Percentiles rank a stretch among this genome's conserved stretches.
Evolutionary conservation across 1,140 invertebrate genomes (phyloP).

Genomic region (Apis cerana): DNA sequence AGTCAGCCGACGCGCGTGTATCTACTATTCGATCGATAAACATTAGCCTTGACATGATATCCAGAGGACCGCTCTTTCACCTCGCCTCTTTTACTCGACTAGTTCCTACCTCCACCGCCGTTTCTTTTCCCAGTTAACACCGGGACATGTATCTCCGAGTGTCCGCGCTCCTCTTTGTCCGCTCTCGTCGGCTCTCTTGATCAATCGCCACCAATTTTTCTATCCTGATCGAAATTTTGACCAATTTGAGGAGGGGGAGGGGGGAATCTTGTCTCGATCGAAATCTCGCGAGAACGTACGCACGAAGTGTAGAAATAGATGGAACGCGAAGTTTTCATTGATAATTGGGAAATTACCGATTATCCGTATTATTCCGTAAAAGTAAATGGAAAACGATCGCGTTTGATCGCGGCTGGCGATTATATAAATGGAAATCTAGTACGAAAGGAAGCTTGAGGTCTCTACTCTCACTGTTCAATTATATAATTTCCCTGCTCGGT

Average conservation of each 20-base stretch:
- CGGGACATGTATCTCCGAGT: not conserved
- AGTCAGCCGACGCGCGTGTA: conserved; percentile 65
- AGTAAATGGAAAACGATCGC: not conserved
- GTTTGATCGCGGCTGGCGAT: not conserved
- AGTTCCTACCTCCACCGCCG: not conserved
- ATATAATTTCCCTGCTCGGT: conserved; percentile 10
- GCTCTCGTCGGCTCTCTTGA: not conserved
- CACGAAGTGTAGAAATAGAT: no score
- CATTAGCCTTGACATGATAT: conserved; percentile 76
- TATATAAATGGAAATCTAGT: conserved; percentile 46
- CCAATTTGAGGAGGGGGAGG: no score
- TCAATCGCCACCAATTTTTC: no score
- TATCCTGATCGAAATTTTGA: no score
- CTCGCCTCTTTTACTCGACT: conserved; percentile 35
- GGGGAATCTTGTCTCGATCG: no score
- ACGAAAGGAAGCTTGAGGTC: conserved; percentile 45
- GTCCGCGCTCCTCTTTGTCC: not conserved
- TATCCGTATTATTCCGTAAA: not conserved
- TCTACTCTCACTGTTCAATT: conserved; percentile 46
- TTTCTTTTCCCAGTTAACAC: conserved; percentile 25
- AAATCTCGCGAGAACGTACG: no score
- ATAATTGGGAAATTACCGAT: no score
- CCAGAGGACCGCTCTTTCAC: conserved; percentile 52
- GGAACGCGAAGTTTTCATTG: no score
- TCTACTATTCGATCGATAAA: conserved; percentile 73